phyloP scores from a whole-genome alignment of 2,888 invertebrate genomes.

The Sepiola atlantica region DNA sequence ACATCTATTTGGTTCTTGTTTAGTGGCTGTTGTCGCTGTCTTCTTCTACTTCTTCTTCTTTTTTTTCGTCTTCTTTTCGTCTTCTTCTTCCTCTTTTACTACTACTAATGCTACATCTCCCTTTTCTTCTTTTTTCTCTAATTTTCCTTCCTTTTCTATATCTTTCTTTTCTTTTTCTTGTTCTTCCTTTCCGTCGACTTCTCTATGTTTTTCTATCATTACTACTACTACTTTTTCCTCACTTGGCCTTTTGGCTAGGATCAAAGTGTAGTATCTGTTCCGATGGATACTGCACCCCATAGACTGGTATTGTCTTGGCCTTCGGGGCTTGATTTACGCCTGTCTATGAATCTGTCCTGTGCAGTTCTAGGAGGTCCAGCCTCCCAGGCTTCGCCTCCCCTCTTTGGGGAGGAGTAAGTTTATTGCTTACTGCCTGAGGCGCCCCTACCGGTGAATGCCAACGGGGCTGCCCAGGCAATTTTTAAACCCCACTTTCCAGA shows the following conservation, averaged over 20 bases:
- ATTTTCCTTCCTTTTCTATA: neutral
- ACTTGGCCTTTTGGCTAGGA: neutral
- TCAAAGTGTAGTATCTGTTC: too few relatives aligned
- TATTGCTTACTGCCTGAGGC: too few relatives aligned
- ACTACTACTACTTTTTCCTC: neutral
- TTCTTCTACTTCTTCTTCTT: neutral
- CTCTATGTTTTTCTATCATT: neutral
- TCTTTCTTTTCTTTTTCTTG: neutral
- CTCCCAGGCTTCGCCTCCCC: too few relatives aligned
- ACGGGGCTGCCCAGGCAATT: too few relatives aligned
- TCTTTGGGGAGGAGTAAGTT: too few relatives aligned
- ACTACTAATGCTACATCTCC: neutral
- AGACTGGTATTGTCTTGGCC: too few relatives aligned
- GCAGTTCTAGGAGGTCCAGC: too few relatives aligned
- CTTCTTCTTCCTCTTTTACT: neutral
- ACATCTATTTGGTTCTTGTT: neutral
- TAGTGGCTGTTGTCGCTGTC: neutral
- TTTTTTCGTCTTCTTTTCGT: neutral
- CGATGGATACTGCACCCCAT: too few relatives aligned
- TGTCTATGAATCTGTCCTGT: too few relatives aligned
- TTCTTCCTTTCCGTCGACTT: neutral
- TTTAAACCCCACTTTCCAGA: too few relatives aligned
- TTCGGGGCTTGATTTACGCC: too few relatives aligned
- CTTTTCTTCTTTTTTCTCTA: neutral
- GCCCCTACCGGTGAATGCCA: too few relatives aligned